phyloP scores from a whole-genome alignment of 1,140 invertebrate species.

The Odontomachus brunneus region DNA sequence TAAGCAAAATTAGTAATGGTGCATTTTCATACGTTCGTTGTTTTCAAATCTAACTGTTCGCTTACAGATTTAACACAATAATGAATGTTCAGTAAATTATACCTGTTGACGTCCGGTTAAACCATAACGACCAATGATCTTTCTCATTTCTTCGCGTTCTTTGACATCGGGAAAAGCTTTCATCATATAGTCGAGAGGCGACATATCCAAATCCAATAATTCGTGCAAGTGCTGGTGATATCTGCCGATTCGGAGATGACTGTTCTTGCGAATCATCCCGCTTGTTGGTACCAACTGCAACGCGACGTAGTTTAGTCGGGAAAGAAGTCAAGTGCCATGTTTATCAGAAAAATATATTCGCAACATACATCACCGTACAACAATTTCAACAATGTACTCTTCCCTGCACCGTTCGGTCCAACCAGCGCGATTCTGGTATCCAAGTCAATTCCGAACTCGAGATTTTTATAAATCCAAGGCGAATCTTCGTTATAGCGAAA shows the following conservation, averaged over 20 bases:
- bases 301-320: constrained; percentile 39
- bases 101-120: constrained; percentile 98
- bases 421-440: constrained; percentile 99
- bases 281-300: constrained; percentile 95
- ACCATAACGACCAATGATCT: constrained; percentile 99
- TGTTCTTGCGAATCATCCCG: constrained; percentile 99
- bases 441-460: constrained; percentile 99
- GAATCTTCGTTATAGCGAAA: constrained; percentile 96
- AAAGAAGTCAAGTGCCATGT: not conserved
- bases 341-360: not conserved
- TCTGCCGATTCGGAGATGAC: constrained; percentile 97
- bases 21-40: not conserved
- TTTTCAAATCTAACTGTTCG: not conserved
- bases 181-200: constrained; percentile 99
- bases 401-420: constrained; percentile 99
- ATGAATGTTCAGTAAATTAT: constrained; percentile 29
- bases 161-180: constrained; percentile 98
- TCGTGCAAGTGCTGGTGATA: constrained; percentile 99
- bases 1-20: constrained; percentile 77
- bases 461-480: constrained; percentile 98
- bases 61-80: no score
- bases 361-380: constrained; percentile 95
- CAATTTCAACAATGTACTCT: constrained; percentile 98
- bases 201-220: constrained; percentile 96
- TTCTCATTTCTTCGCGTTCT: constrained; percentile 99